Evolutionary conservation across 2,797 vertebrate species (phyloP).

Genomic region (Psittacula derbiana): DNA sequence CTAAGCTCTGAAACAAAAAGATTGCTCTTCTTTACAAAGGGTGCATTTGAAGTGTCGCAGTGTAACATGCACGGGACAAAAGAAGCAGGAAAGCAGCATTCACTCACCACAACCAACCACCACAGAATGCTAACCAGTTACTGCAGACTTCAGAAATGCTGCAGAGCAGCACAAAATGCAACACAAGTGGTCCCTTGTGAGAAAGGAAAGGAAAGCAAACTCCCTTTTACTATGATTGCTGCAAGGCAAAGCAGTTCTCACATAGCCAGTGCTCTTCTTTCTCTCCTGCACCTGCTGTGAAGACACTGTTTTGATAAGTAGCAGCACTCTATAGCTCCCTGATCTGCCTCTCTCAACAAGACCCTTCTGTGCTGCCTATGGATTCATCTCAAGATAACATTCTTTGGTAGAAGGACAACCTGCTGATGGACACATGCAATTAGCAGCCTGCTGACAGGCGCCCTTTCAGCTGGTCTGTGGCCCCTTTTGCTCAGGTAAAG

Average conservation of each 20-base stretch:
- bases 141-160: background rate
- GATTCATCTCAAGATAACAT: conserved; percentile 54
- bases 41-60: background rate
- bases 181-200: background rate
- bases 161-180: background rate
- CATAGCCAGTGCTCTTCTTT: background rate
- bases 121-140: background rate
- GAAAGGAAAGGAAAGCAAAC: background rate
- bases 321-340: background rate
- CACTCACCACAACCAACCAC: background rate
- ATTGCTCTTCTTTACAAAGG: background rate
- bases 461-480: conserved; percentile 20
- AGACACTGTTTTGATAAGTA: background rate
- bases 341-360: conserved; percentile 24
- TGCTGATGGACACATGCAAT: conserved; percentile 56
- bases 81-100: background rate
- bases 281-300: conserved; percentile 33
- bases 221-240: background rate
- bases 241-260: background rate
- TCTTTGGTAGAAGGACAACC: conserved; percentile 14
- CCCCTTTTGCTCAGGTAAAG: conserved; percentile 31
- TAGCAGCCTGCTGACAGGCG: conserved; percentile 48
- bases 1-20: background rate
- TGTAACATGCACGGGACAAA: background rate
- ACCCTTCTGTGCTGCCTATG: conserved; percentile 40